Evolutionary conservation across 2,888 invertebrate species (phyloP).

Genomic region (Catocala nupta): DNA sequence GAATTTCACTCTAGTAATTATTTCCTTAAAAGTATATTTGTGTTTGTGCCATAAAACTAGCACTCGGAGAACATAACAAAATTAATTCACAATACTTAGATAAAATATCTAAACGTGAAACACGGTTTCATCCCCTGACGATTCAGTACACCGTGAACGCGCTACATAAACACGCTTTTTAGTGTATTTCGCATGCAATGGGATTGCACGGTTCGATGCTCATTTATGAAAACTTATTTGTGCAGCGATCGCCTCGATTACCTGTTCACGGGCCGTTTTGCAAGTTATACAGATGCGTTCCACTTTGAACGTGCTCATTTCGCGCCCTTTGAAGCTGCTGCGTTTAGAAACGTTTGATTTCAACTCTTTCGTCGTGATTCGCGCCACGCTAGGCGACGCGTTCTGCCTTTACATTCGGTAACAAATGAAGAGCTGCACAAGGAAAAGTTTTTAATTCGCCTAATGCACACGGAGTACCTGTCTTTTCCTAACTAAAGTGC

Average conservation of each 20-base stretch:
- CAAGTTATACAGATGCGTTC: conserved; percentile 73
- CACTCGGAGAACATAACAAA: background rate
- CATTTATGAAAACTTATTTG: conserved; percentile 74
- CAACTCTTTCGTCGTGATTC: conserved; percentile 72
- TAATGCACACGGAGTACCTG: conserved; percentile 81
- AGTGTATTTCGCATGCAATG: conserved; percentile 40
- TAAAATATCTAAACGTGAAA: conserved; percentile 1
- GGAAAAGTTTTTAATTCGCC: conserved; percentile 84
- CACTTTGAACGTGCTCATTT: conserved; percentile 81
- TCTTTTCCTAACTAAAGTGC: conserved; percentile 78
- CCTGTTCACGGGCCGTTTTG: conserved; percentile 67
- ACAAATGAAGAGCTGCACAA: conserved; percentile 76
- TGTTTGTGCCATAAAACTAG: conserved; percentile 7
- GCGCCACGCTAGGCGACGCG: conserved; percentile 61
- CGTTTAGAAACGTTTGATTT: conserved; percentile 81
- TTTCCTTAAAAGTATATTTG: conserved; percentile 3
- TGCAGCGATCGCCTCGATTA: conserved; percentile 75
- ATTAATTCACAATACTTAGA: background rate
- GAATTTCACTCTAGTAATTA: background rate
- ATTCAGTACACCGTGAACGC: conserved; percentile 12
- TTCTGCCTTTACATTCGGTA: conserved; percentile 71
- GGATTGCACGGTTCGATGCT: conserved; percentile 58
- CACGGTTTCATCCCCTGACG: conserved; percentile 1
- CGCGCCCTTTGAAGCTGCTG: conserved; percentile 74
- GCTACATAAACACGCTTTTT: conserved; percentile 30